Base-by-base conservation (phyloP, 2,113 vertebrate genomes). In the Dryoscopus gambensis region DNA sequence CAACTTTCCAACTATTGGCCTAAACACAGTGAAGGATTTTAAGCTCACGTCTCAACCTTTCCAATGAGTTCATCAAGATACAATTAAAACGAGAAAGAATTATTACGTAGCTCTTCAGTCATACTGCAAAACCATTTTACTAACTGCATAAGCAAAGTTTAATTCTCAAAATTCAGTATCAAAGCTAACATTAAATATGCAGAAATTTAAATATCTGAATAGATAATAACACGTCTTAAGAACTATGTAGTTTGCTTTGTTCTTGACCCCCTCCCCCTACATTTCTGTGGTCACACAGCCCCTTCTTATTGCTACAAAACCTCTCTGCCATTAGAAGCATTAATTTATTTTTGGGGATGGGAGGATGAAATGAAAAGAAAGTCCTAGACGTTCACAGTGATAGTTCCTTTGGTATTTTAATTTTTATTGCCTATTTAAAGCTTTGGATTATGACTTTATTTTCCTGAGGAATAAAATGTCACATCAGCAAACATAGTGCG, bases 351-450 rank as follows among this genome's bases (percentile, higher is more conserved):
- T 40, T 74, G 7, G 37, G 6, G 4, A 71, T 11, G 5, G 30
- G n/a, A 42, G 22, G 9, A 81, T 85, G n/a, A 94, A 91, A 76
- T 39, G 7, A 64, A 60, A 80, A 87, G 49, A 95, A 92, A 84
- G 46, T 49, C 18, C 30, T 84, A 65, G 15, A 53, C 69, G 39
- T 55, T 87, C 75, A 81, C 10, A 49, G 39, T 37, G 70, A 68
- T 59, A 13, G 6, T 20, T 74, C n/a, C 33, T 88, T 87, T 63
- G 28, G 56, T 77, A 68, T 94, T 94, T 93, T 87, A 90, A 69
- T 82, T 93, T 93, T 84, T 84, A 96, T 87, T 93, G 23, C 11
- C 49, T 53, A n/a, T 62, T 90, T 69, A 89, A 93, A 62, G 25
- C 30, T 57, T 87, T 78, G 52, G 47, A 81, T 84, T 90, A 90